Evolutionary conservation across 2,888 invertebrate species (phyloP), one percentile per base, ranked within the genome.

Genomic region (Limnephilus rhombicus): DNA sequence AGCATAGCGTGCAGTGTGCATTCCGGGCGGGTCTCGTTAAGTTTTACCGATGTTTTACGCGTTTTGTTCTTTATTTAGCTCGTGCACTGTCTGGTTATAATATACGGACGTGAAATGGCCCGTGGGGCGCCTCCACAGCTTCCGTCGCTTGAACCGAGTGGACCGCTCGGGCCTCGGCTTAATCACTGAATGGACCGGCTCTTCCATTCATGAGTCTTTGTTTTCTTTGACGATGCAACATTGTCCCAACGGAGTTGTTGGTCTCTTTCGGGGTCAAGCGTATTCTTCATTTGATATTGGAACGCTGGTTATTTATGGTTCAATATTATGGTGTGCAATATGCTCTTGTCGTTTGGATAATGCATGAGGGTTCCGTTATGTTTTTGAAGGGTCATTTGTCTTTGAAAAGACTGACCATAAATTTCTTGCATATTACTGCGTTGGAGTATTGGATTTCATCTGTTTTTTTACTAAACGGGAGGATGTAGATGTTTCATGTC

Each of bases 31-130:
- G 18, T 68, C 68, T 68, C 68, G 68, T 68, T 68, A 68, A 68
- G 18, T 68, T 68, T 12, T 12, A 34, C 85, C 34, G 41, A 85
- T 31, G 41, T 37, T 68, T 88, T 88, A 88, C 41, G 88, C 68
- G 88, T 68, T 87, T 87, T 31, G 88, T 24, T 80, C 80, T 80
- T 68, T n/a, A 88, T 88, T 88, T 88, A 88, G 88, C 80, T 15
- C 34, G 31, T 53, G 31, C n/a, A n/a, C 37, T 68, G 12, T 68
- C 80, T 68, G 34, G 83, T 37, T 82, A 13, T 82, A 82, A 82
- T 82, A 82, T 82, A 13, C 31, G 82, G 31, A 29, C 82, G 31
- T 68, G 53, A 68, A 18, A 68, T 82, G 45, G 85, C 7, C 85
- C 41, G 85, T 85, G n/a, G 9, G 83, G 83, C 31, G 29, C 86